Conservation (phyloP, 1,140 invertebrate genomes). For the Acyrthosiphon pisum region DNA sequence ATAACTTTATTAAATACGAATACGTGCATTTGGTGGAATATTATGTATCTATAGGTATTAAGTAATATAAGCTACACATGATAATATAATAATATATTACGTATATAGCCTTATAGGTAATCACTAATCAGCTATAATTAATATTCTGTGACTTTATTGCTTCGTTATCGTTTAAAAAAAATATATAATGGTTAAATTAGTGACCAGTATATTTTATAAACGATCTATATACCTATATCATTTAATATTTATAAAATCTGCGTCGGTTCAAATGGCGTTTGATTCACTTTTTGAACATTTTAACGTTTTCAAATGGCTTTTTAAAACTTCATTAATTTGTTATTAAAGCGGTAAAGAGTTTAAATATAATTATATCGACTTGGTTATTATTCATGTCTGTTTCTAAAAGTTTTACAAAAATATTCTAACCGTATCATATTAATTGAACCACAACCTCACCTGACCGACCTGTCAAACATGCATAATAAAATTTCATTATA, state of each 20-base stretch:
- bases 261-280: background rate
- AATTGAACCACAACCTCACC: background rate
- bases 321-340: constrained; percentile 9
- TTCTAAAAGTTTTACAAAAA: background rate
- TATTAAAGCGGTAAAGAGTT: background rate
- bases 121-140: too few species aligned
- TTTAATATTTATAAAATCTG: constrained; percentile 5
- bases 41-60: too few species aligned
- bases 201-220: background rate
- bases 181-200: background rate
- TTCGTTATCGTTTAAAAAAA: background rate
- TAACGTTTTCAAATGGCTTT: background rate
- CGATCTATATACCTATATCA: background rate
- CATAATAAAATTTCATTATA: background rate
- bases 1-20: too few species aligned
- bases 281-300: constrained; percentile 10
- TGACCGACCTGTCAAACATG: background rate
- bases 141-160: too few species aligned
- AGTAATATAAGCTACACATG: too few species aligned
- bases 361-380: constrained; percentile 10
- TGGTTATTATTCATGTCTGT: background rate
- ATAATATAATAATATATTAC: too few species aligned
- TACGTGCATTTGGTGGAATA: too few species aligned
- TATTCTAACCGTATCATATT: background rate
- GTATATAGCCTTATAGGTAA: too few species aligned